These are phyloP conservation scores for Eciton burchellii DNA, from an alignment of 1,140 invertebrate genomes.

Conservation along the genomic window DNA sequence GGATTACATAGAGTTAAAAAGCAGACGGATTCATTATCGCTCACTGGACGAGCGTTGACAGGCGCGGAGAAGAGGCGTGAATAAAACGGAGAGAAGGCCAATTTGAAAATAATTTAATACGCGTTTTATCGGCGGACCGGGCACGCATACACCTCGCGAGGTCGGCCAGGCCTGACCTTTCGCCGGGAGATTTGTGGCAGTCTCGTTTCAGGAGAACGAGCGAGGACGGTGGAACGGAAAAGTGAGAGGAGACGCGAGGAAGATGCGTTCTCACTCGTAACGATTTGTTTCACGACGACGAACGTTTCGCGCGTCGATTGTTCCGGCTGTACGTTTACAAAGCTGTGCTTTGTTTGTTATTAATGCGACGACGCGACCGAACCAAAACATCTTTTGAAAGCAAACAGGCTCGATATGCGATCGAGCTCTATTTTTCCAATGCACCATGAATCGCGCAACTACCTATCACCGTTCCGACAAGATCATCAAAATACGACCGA, in stretches of 20 bases:
- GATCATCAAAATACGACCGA: neutral
- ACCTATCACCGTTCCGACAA: neutral
- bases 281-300: constrained; percentile 15
- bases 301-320: constrained; percentile 19
- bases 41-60: constrained; percentile 22
- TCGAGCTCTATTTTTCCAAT: neutral
- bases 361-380: neutral
- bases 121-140: constrained; percentile 45
- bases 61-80: constrained; percentile 25
- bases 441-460: neutral
- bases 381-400: neutral
- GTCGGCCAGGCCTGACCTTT: constrained; percentile 53
- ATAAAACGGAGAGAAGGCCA: constrained; percentile 20
- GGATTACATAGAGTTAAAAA: constrained; percentile 54
- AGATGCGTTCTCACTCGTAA: constrained; percentile 21
- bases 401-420: neutral
- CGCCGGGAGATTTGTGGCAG: constrained; percentile 62
- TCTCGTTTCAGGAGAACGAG: constrained; percentile 54
- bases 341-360: constrained; percentile 15
- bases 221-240: constrained; percentile 40
- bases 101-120: constrained; percentile 66
- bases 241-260: constrained; percentile 31
- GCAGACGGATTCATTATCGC: constrained; percentile 44
- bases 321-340: neutral
- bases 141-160: constrained; percentile 52